Evolutionary conservation across 2,113 vertebrate genomes (phyloP).

Genomic region (Ariopsis seemanni): DNA sequence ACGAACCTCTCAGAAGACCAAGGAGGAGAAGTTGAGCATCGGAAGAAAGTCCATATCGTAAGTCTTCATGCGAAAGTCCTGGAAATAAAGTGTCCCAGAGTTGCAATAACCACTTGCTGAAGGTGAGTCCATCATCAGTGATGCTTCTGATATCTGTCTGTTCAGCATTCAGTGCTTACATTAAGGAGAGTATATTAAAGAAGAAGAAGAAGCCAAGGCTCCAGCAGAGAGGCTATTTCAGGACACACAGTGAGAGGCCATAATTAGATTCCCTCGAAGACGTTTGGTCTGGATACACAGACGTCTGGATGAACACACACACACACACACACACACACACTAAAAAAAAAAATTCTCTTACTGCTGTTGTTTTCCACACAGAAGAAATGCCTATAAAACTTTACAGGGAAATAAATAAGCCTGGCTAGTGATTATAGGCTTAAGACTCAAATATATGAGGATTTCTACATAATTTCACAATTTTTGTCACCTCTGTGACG

Average conservation of each 20-base stretch:
- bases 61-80: not conserved
- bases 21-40: not conserved
- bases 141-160: conserved; percentile 30
- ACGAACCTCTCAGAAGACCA: conserved; percentile 17
- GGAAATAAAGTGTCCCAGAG: conserved; percentile 24
- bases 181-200: conserved; percentile 31
- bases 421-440: not conserved
- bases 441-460: not conserved
- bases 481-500: not conserved
- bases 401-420: not conserved
- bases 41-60: not conserved
- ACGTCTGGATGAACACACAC: conserved; percentile 8
- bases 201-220: not conserved
- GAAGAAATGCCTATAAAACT: not conserved
- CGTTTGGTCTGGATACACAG: conserved; percentile 41
- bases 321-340: not conserved
- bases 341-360: not conserved
- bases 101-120: conserved; percentile 9
- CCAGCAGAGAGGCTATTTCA: conserved; percentile 21
- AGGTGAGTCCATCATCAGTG: not conserved
- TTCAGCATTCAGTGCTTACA: conserved; percentile 32
- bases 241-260: conserved; percentile 24
- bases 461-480: not conserved
- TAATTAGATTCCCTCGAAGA: conserved; percentile 47
- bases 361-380: not conserved